Evolutionary conservation across 1,140 invertebrate genomes (phyloP).

Genomic region (Eupristina koningsbergeri): DNA sequence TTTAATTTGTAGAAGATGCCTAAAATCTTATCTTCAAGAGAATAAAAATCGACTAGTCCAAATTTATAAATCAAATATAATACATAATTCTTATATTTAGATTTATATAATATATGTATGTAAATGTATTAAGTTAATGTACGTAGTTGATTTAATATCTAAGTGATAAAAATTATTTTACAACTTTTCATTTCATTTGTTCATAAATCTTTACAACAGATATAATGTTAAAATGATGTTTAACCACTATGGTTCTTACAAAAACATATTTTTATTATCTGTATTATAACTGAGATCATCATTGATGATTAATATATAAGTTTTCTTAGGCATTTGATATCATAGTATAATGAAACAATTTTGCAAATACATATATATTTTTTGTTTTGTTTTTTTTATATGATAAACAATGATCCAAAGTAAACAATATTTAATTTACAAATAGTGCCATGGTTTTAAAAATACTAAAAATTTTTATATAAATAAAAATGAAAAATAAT

Average conservation of each 20-base stretch:
- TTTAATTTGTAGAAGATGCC: conserved; percentile 19
- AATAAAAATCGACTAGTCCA: conserved; percentile 50
- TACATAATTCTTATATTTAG: conserved; percentile 33
- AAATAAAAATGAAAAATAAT: too few species aligned
- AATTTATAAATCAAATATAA: conserved; percentile 43
- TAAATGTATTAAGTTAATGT: conserved; percentile 33
- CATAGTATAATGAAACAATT: neutral
- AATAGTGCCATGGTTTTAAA: too few species aligned
- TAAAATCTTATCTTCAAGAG: conserved; percentile 14
- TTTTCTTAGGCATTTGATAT: conserved; percentile 12
- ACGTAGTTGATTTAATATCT: conserved; percentile 34
- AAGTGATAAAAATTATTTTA: conserved; percentile 44
- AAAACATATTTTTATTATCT: conserved; percentile 11
- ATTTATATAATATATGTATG: conserved; percentile 21
- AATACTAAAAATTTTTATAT: too few species aligned
- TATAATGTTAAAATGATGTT: conserved; percentile 23
- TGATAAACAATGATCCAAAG: too few species aligned
- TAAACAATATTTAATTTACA: too few species aligned
- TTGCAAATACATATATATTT: conserved; percentile 2
- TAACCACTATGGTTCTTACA: conserved; percentile 33
- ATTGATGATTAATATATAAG: conserved; percentile 37
- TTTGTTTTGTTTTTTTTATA: too few species aligned
- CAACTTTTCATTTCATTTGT: conserved; percentile 41
- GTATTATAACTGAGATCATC: conserved; percentile 46
- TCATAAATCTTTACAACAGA: conserved; percentile 26